These are phyloP conservation scores for Luehdorfia chinensis DNA, from an alignment of 1,140 invertebrate species.

Conservation along the genomic window DNA sequence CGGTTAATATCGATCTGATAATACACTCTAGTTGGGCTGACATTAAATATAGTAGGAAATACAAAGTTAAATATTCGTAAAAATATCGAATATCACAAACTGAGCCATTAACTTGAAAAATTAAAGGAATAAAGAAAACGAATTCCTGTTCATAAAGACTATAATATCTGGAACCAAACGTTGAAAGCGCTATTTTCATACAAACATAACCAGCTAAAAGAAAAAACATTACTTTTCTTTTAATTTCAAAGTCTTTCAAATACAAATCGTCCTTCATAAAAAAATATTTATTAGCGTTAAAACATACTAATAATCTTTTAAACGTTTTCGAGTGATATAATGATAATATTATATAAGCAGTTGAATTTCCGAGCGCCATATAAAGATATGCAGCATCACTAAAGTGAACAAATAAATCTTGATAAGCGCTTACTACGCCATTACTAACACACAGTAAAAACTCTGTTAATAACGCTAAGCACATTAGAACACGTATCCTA, in stretches of 20 bases:
- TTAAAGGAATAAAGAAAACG: not conserved
- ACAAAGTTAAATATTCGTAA: not conserved
- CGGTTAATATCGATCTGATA: not conserved
- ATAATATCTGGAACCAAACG: not conserved
- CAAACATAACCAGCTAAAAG: not conserved
- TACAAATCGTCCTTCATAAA: not conserved
- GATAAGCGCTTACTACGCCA: not conserved
- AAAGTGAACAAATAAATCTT: conserved; percentile 1
- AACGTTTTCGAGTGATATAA: conserved; percentile 1
- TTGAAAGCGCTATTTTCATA: not conserved
- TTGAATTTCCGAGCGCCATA: not conserved
- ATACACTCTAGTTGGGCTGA: conserved; percentile 11
- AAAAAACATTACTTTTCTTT: not conserved
- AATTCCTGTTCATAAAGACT: not conserved
- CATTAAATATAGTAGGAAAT: not conserved
- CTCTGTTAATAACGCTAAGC: not conserved
- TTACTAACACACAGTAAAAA: not conserved
- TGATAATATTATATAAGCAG: not conserved
- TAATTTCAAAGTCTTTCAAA: not conserved
- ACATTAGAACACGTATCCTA: not conserved
- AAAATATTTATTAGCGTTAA: not conserved
- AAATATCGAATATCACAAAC: not conserved
- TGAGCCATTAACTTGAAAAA: not conserved
- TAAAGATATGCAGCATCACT: not conserved
- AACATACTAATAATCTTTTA: not conserved